Conservation (phyloP, 1,140 invertebrate genomes). For the Hylyphantes graminicola region DNA sequence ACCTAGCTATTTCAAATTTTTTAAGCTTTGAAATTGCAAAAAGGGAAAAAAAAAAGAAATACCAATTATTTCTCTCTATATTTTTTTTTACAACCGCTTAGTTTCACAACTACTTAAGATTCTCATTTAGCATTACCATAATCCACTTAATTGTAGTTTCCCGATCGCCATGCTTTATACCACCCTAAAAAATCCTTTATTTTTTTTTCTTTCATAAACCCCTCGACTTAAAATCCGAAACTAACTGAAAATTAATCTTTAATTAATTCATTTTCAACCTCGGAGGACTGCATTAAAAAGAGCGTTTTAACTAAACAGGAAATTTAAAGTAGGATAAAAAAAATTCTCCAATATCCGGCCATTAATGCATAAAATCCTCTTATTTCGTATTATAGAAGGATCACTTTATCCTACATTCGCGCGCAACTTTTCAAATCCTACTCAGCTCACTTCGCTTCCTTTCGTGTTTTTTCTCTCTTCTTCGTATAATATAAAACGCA, state of each 20-base stretch:
- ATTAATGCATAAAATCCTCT: constrained; percentile 54
- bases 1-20: too few relatives aligned
- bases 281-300: not conserved
- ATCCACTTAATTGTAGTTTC: not conserved
- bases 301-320: constrained; percentile 40
- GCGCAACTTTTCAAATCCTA: constrained; percentile 6
- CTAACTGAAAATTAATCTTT: constrained; percentile 33
- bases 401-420: constrained; percentile 16
- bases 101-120: not conserved
- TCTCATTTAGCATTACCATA: not conserved
- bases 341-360: constrained; percentile 2
- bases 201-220: constrained; percentile 1
- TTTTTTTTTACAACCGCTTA: too few relatives aligned
- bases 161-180: not conserved
- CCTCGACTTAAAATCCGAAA: not conserved
- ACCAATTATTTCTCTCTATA: too few relatives aligned
- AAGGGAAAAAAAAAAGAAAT: too few relatives aligned
- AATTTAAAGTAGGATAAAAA: constrained; percentile 20
- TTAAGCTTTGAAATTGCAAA: too few relatives aligned
- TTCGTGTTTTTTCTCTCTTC: constrained; percentile 20
- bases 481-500: constrained; percentile 57
- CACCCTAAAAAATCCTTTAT: not conserved
- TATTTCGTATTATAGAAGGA: constrained; percentile 47
- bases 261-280: constrained; percentile 43
- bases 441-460: constrained; percentile 19